A percentile compares a stretch with the other conserved stretches of the same genome.
These are phyloP conservation scores for Lymantria monacha DNA, from an alignment of 2,888 invertebrate species.

Conservation along the genomic window DNA sequence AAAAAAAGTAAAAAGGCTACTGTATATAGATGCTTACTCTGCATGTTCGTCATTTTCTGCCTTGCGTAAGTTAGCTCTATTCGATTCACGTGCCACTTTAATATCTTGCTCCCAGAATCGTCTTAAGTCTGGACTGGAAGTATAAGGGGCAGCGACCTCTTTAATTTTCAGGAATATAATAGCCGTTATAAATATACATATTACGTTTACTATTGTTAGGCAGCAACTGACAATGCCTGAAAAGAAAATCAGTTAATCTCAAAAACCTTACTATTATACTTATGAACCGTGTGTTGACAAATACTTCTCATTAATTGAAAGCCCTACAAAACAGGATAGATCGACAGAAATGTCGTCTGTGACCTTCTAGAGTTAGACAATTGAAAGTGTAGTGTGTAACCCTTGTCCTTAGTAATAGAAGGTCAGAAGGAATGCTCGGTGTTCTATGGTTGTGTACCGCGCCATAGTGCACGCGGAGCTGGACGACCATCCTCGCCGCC, in stretches of 20 bases:
- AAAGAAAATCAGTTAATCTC: background rate
- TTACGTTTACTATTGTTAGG: slow-evolving; percentile 90
- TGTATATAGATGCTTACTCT: slow-evolving; percentile 50
- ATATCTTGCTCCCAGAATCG: slow-evolving; percentile 92
- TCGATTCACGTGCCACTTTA: slow-evolving; percentile 86
- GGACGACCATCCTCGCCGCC: no score
- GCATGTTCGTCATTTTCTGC: slow-evolving; percentile 79
- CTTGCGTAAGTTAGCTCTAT: slow-evolving; percentile 82
- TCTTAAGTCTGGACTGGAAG: slow-evolving; percentile 87
- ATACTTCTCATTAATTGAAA: no score
- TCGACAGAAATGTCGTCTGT: no score
- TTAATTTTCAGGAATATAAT: slow-evolving; percentile 91
- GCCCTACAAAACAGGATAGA: no score
- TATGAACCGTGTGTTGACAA: no score
- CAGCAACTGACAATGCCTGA: slow-evolving; percentile 88
- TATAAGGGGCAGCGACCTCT: slow-evolving; percentile 91
- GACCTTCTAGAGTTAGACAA: no score
- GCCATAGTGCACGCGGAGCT: no score
- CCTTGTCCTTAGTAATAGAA: no score
- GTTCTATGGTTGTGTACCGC: no score
- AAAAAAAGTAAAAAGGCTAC: background rate
- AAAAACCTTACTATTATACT: background rate
- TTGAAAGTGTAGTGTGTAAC: no score
- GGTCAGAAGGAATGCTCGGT: no score
- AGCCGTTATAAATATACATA: slow-evolving; percentile 91